Evolutionary conservation across 1,140 invertebrate species (phyloP).

Genomic region (Stenopsyche tienmushanensis): DNA sequence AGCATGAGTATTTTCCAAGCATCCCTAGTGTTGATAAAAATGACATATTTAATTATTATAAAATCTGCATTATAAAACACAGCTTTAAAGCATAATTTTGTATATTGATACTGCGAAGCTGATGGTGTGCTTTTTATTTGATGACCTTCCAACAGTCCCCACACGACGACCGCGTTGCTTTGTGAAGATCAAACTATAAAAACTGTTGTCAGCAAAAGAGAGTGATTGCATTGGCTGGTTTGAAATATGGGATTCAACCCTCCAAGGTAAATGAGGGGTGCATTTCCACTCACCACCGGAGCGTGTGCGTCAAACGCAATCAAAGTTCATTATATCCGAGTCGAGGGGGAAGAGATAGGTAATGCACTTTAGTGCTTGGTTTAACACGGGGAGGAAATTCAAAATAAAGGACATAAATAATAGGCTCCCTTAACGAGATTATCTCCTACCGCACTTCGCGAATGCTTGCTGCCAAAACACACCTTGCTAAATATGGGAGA

Average conservation of each 20-base stretch:
- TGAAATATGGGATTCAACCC: slow-evolving; percentile 3
- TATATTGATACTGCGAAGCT: no score
- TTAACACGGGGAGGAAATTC: slow-evolving; percentile 36
- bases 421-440: slow-evolving; percentile 32
- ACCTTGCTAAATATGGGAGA: neutral
- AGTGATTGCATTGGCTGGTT: neutral
- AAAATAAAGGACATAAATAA: slow-evolving; percentile 39
- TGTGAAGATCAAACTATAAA: neutral
- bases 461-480: neutral
- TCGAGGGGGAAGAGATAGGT: slow-evolving; percentile 16
- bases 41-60: neutral
- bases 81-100: no score
- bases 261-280: neutral
- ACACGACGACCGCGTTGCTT: neutral
- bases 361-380: slow-evolving; percentile 38
- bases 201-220: neutral
- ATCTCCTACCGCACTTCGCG: slow-evolving; percentile 23
- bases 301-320: slow-evolving; percentile 37
- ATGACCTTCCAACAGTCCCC: neutral
- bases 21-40: neutral
- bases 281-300: neutral
- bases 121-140: neutral
- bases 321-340: slow-evolving; percentile 39
- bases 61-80: neutral
- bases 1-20: no score